phyloP scores from a whole-genome alignment of 2,888 invertebrate species.

The Lepeophtheirus nordmannii region DNA sequence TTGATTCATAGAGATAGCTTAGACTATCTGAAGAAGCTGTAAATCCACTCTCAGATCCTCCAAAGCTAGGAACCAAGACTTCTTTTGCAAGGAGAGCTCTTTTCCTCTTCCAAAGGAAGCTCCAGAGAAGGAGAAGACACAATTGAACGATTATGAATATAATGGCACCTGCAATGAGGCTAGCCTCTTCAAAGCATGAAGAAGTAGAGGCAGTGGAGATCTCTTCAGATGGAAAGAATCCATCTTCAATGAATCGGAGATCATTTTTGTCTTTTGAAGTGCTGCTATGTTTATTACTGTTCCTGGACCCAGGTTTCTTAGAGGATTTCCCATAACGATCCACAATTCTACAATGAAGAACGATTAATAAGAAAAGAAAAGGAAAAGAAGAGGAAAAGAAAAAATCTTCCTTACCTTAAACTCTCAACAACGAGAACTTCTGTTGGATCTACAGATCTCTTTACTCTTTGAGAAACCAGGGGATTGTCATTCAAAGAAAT shows the following conservation, averaged over 20 bases:
- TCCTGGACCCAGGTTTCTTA: constrained; percentile 21
- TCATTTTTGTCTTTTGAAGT: constrained; percentile 31
- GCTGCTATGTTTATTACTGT: constrained; percentile 21
- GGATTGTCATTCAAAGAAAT: constrained; percentile 26
- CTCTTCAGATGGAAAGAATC: constrained; percentile 28
- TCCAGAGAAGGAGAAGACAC: constrained; percentile 70
- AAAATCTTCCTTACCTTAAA: constrained; percentile 40
- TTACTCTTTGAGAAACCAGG: constrained; percentile 26
- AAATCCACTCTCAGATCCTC: constrained; percentile 28
- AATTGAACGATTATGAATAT: constrained; percentile 73
- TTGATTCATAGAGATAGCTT: constrained; percentile 69
- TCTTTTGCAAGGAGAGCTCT: constrained; percentile 45
- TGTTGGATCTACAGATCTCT: constrained; percentile 37
- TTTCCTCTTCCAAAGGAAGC: constrained; percentile 64
- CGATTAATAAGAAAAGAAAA: not conserved
- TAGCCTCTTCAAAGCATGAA: constrained; percentile 55
- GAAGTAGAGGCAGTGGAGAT: constrained; percentile 31
- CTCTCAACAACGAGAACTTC: constrained; percentile 74
- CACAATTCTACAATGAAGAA: constrained; percentile 46
- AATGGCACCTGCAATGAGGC: constrained; percentile 66
- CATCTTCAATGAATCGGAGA: constrained; percentile 32
- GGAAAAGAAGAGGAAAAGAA: not conserved
- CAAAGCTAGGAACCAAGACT: constrained; percentile 35
- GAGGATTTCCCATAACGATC: constrained; percentile 53
- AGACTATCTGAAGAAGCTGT: constrained; percentile 50